phyloP scores from a whole-genome alignment of 2,888 invertebrate species.

The Eilema sororculum region DNA sequence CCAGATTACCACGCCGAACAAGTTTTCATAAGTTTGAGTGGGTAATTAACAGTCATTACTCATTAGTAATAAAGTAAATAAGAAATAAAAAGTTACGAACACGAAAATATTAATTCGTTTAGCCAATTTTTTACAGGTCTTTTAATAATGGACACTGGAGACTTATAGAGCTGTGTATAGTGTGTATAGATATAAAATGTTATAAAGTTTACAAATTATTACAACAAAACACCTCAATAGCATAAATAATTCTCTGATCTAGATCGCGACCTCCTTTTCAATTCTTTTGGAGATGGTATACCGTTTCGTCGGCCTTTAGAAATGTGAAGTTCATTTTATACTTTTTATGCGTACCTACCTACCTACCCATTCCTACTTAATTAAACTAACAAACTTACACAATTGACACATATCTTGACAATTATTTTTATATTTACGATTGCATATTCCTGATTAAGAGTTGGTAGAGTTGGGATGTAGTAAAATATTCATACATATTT shows the following conservation, averaged over 20 bases:
- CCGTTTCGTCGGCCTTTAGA: background rate
- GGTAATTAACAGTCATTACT: background rate
- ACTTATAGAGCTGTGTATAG: background rate
- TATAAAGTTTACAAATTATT: background rate
- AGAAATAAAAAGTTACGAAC: background rate
- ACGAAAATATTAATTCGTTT: background rate
- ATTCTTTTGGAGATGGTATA: background rate
- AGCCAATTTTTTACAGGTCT: background rate
- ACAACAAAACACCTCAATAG: conserved; percentile 1
- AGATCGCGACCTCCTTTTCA: conserved; percentile 22
- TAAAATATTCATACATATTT: too few relatives aligned
- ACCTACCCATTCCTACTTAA: background rate
- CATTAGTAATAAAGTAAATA: background rate
- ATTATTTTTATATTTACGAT: background rate
- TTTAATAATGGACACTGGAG: background rate
- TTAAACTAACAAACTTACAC: background rate
- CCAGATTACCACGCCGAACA: background rate
- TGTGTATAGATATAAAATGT: background rate
- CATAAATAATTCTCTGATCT: conserved; percentile 32
- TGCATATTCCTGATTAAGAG: background rate
- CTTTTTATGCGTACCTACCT: background rate
- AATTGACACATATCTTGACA: background rate
- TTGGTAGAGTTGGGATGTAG: background rate
- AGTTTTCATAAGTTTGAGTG: background rate
- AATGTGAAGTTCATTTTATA: background rate